A percentile compares a stretch with the other conserved stretches of the same genome.
Evolutionary conservation across 2,797 vertebrate genomes (phyloP).

Genomic region (Eulemur coronatus): DNA sequence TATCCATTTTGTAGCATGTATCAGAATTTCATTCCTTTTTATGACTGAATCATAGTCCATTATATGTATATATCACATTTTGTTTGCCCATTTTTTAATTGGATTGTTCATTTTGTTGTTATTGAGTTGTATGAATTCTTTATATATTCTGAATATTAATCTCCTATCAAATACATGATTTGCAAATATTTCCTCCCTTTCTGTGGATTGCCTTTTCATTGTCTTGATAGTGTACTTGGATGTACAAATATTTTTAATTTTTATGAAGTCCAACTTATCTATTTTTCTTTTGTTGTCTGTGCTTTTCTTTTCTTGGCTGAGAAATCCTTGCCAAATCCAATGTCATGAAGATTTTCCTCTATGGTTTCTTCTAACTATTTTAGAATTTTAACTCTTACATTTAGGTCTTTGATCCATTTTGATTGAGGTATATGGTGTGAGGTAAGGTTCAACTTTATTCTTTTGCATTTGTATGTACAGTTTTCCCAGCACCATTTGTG

Average conservation of each 20-base stretch:
- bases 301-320: not conserved
- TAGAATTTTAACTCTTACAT: not conserved
- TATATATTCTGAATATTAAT: not conserved
- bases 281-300: constrained; percentile 4
- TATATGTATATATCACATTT: not conserved
- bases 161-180: not conserved
- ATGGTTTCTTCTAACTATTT: not conserved
- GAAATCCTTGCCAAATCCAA: not conserved
- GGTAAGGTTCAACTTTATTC: not conserved
- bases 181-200: not conserved
- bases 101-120: not conserved
- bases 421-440: not conserved
- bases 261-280: not conserved
- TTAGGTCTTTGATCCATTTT: constrained; percentile 6
- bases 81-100: not conserved
- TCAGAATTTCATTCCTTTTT: constrained; percentile 1
- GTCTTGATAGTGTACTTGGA: not conserved
- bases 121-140: not conserved
- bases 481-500: not conserved
- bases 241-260: constrained; percentile 30
- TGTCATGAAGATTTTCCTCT: not conserved
- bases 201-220: not conserved
- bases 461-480: not conserved
- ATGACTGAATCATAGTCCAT: not conserved
- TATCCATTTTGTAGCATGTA: not conserved